These are phyloP conservation scores for Spizaetus ornatus DNA, from an alignment of 2,113 vertebrate genomes.

Conservation along the genomic window DNA sequence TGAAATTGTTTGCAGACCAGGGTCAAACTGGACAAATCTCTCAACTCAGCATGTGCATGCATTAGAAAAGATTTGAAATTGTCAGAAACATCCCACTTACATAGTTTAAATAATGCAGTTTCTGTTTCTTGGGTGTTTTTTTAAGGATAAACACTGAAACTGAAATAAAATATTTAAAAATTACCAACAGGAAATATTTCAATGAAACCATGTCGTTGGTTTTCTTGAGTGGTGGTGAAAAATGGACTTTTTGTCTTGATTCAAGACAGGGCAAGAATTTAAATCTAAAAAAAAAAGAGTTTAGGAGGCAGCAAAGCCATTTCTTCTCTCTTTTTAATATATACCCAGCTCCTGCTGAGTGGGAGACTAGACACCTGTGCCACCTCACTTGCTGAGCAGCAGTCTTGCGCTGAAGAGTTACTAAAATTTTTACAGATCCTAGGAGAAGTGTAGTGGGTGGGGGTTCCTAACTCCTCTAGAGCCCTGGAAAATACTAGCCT, in stretches of 20 bases:
- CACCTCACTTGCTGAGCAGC: background rate
- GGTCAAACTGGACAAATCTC: conserved; percentile 47
- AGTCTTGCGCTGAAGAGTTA: background rate
- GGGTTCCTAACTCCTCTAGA: background rate
- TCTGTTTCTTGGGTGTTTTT: background rate
- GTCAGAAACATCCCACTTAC: background rate
- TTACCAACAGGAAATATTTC: background rate
- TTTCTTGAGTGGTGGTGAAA: background rate
- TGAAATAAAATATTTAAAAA: background rate
- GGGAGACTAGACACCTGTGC: background rate
- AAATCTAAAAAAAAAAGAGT: background rate
- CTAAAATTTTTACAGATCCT: background rate
- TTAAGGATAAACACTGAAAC: background rate
- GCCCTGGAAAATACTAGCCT: background rate
- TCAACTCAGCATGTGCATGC: background rate
- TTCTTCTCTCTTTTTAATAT: background rate
- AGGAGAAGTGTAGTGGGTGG: background rate
- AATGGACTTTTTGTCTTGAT: background rate
- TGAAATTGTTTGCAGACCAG: conserved; percentile 49
- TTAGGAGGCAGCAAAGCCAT: background rate
- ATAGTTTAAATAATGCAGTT: background rate
- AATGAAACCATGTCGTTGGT: background rate
- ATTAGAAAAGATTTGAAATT: background rate
- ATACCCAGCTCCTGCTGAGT: background rate
- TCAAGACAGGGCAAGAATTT: background rate